Evolutionary conservation across 2,888 invertebrate genomes (phyloP).

Genomic region (Philereme transversata): DNA sequence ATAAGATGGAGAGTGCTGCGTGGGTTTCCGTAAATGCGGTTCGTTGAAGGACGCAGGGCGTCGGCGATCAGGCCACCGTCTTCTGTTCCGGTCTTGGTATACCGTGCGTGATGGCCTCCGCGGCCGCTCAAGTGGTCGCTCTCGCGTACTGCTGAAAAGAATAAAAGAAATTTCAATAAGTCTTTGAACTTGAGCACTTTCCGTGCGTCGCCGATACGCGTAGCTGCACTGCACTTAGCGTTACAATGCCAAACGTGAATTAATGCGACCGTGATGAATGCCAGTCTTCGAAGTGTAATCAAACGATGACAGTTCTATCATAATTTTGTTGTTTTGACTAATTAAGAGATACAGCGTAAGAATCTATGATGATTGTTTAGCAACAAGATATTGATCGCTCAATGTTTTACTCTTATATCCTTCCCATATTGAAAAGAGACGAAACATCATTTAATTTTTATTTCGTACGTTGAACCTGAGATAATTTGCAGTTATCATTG

Average conservation of each 20-base stretch:
- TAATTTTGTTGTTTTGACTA: not conserved
- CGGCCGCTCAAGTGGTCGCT: conserved; percentile 42
- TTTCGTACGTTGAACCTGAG: no score
- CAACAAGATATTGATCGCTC: no score
- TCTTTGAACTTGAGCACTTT: conserved; percentile 55
- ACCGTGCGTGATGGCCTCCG: conserved; percentile 62
- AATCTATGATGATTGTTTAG: no score
- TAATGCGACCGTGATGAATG: conserved; percentile 31
- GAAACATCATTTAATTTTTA: no score
- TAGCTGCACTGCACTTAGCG: conserved; percentile 36
- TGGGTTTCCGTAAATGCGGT: conserved; percentile 16
- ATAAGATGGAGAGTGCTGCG: conserved; percentile 25
- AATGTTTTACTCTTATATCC: no score
- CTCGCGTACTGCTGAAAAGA: conserved; percentile 55
- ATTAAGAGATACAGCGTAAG: no score
- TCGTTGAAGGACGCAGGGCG: conserved; percentile 31
- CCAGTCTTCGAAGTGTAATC: not conserved
- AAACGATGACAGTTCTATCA: not conserved
- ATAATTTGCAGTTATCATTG: no score
- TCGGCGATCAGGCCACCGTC: conserved; percentile 59
- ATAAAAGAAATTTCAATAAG: conserved; percentile 39
- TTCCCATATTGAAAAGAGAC: no score
- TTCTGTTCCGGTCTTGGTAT: conserved; percentile 64
- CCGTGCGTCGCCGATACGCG: conserved; percentile 48
- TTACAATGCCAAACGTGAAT: conserved; percentile 35